Percentiles rank a stretch among this genome's conserved stretches.
phyloP scores from a whole-genome alignment of 30 jellyfish, hydroid and myxozoan species.

The Aurelia sp. region DNA sequence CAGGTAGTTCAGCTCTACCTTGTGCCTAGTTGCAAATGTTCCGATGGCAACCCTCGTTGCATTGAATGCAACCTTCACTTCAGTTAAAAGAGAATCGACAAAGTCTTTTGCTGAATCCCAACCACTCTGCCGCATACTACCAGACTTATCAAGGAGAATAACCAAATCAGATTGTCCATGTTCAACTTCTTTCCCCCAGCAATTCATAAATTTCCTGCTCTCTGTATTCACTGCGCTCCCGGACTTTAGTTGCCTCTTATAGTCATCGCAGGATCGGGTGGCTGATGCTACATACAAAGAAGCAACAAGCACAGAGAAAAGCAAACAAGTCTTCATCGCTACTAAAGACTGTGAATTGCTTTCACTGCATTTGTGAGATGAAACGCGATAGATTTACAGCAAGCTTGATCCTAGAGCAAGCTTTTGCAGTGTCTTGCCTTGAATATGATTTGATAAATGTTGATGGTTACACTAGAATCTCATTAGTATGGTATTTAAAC shows the following conservation, averaged over 20 bases:
- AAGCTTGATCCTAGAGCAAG: too few relatives aligned
- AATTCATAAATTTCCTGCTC: conserved; percentile 68
- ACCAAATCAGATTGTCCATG: conserved; percentile 92
- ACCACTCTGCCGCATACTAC: conserved; percentile 88
- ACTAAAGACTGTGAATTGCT: not conserved
- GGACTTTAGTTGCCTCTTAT: conserved; percentile 43
- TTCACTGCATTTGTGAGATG: too few relatives aligned
- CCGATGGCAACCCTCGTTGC: conserved; percentile 97
- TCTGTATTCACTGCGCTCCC: conserved; percentile 13
- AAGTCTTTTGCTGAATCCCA: conserved; percentile 76
- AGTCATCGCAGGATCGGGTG: conserved; percentile 3
- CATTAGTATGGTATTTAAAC: conserved; percentile 2
- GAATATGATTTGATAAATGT: too few relatives aligned
- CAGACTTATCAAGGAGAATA: conserved; percentile 87
- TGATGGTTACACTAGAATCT: not conserved
- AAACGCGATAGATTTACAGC: too few relatives aligned
- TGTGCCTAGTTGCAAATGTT: conserved; percentile 62
- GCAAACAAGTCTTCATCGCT: not conserved
- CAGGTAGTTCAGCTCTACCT: conserved; percentile 74
- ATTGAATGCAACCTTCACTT: conserved; percentile 88
- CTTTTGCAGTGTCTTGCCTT: too few relatives aligned
- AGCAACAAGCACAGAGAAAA: not conserved
- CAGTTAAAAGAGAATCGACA: conserved; percentile 75
- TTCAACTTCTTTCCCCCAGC: conserved; percentile 90
- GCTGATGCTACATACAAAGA: not conserved